Base-by-base conservation (phyloP, 1,140 invertebrate species). In the Penaeus japonicus region DNA sequence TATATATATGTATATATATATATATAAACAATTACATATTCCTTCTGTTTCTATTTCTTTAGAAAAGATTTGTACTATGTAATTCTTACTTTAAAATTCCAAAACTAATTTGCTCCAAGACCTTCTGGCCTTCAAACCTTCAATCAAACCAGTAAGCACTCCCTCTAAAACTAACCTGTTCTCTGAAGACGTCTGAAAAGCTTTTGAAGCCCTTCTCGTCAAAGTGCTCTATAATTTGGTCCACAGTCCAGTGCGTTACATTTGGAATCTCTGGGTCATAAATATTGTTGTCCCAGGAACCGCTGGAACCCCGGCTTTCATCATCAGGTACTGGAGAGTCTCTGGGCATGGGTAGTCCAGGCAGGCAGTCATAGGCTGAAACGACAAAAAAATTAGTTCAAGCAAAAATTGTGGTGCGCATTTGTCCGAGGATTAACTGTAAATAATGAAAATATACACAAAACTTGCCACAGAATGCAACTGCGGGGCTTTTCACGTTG, bases 141-240 rank as follows among this genome's bases (percentile, higher is more conserved):
- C n/a, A 79, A 30, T 82, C 20, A n/a, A 10, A 24, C 1, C 3
- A 59, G 53, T 84, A 10, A 32, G 83, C 5, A 65, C 15, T 53
- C 87, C 92, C 92, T n/a, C 73, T 2, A 32, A 10, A 62, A 77
- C 53, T 53, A n/a, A 97, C 96, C 94, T 97, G 96, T 90, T 97
- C 95, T 91, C 94, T 94, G 91, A 98, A 97, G 47, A 96, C 94
- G 85, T 95, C 94, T 22, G 96, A 96, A 53, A 85, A 75, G 91
- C 96, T 95, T 90, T 96, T 95, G 89, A 94, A 93, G 70, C 96
- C 96, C 90, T 95, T 94, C 89, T 95, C 93, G 12, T 93, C 93
- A 91, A 97, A 96, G 93, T 97, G 97, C 27, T 95, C 93, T 92
- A 95, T 96, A 1, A 98, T 96, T 92, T 98, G 95, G 89, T 96